These are phyloP conservation scores for Drosophila nigromelanica DNA, from an alignment of 1,140 invertebrate genomes.

Conservation along the genomic window DNA sequence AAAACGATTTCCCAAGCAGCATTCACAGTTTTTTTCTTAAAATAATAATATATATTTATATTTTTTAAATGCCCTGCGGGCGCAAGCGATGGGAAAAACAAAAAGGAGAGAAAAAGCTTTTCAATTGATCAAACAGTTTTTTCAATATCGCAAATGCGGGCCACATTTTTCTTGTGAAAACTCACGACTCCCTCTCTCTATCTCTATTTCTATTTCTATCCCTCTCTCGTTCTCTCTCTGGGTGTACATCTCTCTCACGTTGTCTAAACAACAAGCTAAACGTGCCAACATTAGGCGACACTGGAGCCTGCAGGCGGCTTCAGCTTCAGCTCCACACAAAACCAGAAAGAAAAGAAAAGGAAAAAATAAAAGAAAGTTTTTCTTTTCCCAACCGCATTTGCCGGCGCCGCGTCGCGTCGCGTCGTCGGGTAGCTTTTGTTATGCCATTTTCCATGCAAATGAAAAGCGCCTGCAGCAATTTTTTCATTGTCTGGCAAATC, in stretches of 20 bases:
- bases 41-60: conserved; percentile 38
- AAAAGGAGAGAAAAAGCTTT: conserved; percentile 14
- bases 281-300: conserved; percentile 35
- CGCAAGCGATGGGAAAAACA: conserved; percentile 6
- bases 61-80: conserved; percentile 53
- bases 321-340: conserved; percentile 13
- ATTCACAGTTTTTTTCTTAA: conserved; percentile 1
- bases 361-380: conserved; percentile 71
- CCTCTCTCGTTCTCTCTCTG: neutral
- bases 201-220: no score
- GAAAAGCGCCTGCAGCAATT: conserved; percentile 52
- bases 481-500: conserved; percentile 45
- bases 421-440: conserved; percentile 53
- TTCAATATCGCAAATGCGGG: conserved; percentile 50
- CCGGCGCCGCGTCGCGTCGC: conserved; percentile 17
- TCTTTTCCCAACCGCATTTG: conserved; percentile 57
- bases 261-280: conserved; percentile 45
- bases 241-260: conserved; percentile 5
- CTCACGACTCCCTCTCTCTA: conserved; percentile 18
- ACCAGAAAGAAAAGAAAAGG: conserved; percentile 6
- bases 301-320: conserved; percentile 28
- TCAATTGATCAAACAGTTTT: conserved; percentile 74
- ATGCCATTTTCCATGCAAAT: conserved; percentile 72
- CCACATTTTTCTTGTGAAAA: conserved; percentile 73
- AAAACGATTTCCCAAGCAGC: conserved; percentile 62